phyloP scores from a whole-genome alignment of 2,113 vertebrate genomes.

The Tragulus kanchil region DNA sequence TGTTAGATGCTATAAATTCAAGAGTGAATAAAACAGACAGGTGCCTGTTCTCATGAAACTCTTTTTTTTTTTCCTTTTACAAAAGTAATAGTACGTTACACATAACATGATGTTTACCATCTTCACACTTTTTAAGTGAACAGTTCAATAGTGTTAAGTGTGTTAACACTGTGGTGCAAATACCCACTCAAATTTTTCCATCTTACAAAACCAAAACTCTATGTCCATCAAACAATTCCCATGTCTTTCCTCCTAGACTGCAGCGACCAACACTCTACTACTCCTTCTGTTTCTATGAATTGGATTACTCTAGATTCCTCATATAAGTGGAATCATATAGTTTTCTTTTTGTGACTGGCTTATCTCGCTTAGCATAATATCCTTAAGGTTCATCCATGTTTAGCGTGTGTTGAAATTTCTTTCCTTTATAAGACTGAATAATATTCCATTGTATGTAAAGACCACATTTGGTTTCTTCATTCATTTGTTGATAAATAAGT shows the following conservation, averaged over 20 bases:
- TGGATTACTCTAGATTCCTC: background rate
- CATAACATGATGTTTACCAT: background rate
- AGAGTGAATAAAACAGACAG: background rate
- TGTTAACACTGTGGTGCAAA: background rate
- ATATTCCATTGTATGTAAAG: background rate
- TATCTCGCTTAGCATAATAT: background rate
- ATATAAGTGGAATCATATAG: background rate
- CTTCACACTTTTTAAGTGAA: background rate
- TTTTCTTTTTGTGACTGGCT: background rate
- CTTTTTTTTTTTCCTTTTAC: background rate
- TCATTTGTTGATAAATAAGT: background rate
- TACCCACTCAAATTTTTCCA: background rate
- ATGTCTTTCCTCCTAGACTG: background rate
- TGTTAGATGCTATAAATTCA: background rate
- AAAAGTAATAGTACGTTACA: background rate
- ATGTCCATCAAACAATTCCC: background rate
- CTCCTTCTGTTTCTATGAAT: conserved; percentile 7
- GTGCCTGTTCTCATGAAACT: background rate
- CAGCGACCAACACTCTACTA: background rate
- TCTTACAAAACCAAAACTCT: conserved; percentile 6
- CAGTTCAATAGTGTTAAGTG: background rate
- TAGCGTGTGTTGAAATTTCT: background rate
- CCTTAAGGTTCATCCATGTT: background rate
- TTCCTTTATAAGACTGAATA: background rate
- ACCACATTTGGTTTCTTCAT: background rate